Evolutionary conservation across 2,113 vertebrate genomes (phyloP).

Genomic region (Peucedramus taeniatus): DNA sequence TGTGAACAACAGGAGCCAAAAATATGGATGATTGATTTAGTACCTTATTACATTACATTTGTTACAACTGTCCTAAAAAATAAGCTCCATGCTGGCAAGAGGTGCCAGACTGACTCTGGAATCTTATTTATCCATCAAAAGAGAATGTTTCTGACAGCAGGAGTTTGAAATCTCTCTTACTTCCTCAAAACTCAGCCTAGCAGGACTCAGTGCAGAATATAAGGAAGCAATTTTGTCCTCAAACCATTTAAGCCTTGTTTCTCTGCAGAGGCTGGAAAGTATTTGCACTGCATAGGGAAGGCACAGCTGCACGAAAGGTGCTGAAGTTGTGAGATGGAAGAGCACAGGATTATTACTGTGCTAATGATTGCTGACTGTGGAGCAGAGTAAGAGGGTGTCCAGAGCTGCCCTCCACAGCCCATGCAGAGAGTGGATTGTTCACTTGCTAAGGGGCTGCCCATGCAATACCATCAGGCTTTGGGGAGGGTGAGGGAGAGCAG

Average conservation of each 20-base stretch:
- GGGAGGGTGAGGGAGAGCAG: background rate
- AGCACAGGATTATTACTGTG: background rate
- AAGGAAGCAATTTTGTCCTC: background rate
- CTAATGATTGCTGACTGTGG: background rate
- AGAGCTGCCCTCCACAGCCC: background rate
- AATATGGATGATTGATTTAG: conserved; percentile 6
- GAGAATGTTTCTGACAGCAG: background rate
- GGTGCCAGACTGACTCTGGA: background rate
- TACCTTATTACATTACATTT: conserved; percentile 24
- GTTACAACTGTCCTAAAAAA: background rate
- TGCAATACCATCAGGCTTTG: background rate
- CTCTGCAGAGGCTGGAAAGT: background rate
- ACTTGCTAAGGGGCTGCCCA: background rate
- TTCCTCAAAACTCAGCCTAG: background rate
- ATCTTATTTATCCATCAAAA: background rate
- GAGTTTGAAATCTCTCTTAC: background rate
- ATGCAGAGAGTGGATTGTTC: background rate
- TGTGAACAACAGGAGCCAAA: background rate
- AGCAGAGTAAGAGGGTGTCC: background rate
- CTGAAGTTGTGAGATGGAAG: background rate
- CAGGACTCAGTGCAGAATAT: background rate
- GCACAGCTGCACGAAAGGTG: background rate
- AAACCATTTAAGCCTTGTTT: background rate
- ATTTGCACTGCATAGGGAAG: background rate
- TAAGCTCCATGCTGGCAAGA: background rate